phyloP scores from a whole-genome alignment of 2,113 vertebrate genomes.

The Acrocephalus arundinaceus region DNA sequence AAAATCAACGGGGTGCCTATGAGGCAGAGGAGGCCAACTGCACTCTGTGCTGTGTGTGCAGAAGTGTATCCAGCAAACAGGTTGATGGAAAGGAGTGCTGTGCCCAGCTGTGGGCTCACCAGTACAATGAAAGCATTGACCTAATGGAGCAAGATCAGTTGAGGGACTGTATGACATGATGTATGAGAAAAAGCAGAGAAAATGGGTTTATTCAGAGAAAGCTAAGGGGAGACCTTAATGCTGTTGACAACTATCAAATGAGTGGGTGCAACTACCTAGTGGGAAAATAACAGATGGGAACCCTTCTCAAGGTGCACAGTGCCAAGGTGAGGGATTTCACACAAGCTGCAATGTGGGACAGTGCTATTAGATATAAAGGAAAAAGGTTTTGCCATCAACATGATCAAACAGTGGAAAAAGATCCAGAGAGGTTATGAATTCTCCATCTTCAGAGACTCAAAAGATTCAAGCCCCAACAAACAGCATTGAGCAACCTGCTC shows the following conservation, averaged over 20 bases:
- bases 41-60: background rate
- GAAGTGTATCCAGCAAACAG: background rate
- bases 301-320: background rate
- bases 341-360: background rate
- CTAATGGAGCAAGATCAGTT: background rate
- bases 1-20: background rate
- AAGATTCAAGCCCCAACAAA: background rate
- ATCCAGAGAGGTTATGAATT: background rate
- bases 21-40: background rate
- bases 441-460: background rate
- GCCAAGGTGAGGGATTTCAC: background rate
- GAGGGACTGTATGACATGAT: background rate
- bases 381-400: fast-evolving
- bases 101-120: background rate
- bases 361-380: background rate
- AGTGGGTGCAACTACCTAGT: background rate
- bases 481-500: background rate
- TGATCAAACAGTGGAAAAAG: background rate
- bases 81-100: background rate
- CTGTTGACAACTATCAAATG: background rate
- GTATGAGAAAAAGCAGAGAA: background rate
- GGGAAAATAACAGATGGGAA: background rate
- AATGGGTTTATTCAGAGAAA: background rate
- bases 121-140: background rate
- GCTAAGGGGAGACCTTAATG: background rate